Percentiles rank a stretch among this genome's conserved stretches.
These are phyloP conservation scores for Empidonax alnorum DNA, from an alignment of 2,113 vertebrate species.

Conservation along the genomic window DNA sequence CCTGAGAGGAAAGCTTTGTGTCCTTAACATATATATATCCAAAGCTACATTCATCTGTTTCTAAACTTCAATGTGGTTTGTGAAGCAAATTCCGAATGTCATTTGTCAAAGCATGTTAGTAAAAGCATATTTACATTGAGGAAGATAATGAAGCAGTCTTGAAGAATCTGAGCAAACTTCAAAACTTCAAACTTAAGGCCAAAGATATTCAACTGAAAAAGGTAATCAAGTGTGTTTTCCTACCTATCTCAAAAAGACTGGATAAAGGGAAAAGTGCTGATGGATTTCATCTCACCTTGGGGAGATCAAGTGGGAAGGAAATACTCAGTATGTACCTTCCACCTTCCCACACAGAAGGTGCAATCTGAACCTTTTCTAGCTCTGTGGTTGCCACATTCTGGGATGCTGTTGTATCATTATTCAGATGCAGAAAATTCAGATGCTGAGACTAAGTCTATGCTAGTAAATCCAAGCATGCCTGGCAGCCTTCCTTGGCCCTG, in stretches of 20 bases:
- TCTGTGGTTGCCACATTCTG: not conserved
- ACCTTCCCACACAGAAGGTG: not conserved
- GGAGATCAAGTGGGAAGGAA: not conserved
- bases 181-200: not conserved
- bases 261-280: not conserved
- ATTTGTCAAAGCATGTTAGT: not conserved
- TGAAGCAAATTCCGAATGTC: not conserved
- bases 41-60: not conserved
- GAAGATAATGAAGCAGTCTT: not conserved
- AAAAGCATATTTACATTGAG: not conserved
- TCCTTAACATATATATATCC: not conserved
- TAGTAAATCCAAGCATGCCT: not conserved
- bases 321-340: not conserved
- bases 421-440: not conserved
- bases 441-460: not conserved
- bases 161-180: not conserved
- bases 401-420: not conserved
- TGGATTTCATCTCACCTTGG: not conserved
- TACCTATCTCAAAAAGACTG: not conserved
- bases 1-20: not conserved
- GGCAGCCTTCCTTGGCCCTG: not conserved
- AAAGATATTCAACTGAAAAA: not conserved
- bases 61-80: not conserved
- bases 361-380: not conserved
- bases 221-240: not conserved